Evolutionary conservation across 2,797 vertebrate genomes (phyloP).

Genomic region (Mastacembelus armatus): DNA sequence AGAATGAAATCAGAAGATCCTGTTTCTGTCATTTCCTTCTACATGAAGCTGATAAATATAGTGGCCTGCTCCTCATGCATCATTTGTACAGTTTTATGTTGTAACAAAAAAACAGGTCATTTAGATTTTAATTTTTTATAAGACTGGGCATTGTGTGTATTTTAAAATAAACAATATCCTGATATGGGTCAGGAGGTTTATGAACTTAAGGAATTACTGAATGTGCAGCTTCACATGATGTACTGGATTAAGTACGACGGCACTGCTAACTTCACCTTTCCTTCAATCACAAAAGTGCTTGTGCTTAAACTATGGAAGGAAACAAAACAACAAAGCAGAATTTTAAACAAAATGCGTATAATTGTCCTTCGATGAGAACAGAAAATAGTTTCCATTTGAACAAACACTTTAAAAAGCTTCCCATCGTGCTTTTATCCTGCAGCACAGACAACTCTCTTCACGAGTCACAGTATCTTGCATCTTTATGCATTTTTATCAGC

Average conservation of each 20-base stretch:
- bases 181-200: not conserved
- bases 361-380: not conserved
- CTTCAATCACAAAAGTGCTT: conserved; percentile 51
- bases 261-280: not conserved
- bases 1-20: too few relatives aligned
- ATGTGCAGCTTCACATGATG: not conserved
- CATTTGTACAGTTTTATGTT: too few relatives aligned
- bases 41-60: too few relatives aligned
- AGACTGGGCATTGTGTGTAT: not conserved
- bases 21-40: too few relatives aligned
- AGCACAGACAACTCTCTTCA: not conserved
- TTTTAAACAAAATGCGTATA: not conserved
- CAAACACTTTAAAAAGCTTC: too few relatives aligned
- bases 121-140: too few relatives aligned
- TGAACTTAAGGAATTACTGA: not conserved
- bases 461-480: too few relatives aligned
- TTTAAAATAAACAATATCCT: conserved; percentile 15
- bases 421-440: not conserved
- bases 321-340: conserved; percentile 7
- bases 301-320: conserved; percentile 46
- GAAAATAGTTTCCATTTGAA: not conserved
- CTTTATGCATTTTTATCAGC: too few relatives aligned
- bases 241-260: not conserved
- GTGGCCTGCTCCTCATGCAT: too few relatives aligned
- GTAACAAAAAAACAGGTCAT: too few relatives aligned